A percentile compares a stretch with the other conserved stretches of the same genome.
These are phyloP conservation scores for Drosophila tripunctata DNA, from an alignment of 2,888 invertebrate genomes.

Conservation along the genomic window DNA sequence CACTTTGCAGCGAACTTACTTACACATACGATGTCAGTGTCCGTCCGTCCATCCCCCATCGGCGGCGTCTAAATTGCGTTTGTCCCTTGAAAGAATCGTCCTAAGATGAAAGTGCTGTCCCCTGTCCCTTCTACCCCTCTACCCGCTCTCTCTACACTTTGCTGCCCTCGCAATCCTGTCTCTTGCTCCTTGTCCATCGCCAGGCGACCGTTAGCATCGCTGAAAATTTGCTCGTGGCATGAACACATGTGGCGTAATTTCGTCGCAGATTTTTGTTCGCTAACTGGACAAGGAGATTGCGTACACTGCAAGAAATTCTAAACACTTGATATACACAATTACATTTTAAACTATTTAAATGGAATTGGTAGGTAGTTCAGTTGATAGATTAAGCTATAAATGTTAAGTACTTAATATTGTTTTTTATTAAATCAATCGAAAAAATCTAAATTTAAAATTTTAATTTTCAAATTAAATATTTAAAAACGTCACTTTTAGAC, in stretches of 20 bases:
- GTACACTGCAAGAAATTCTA: slow-evolving; percentile 51
- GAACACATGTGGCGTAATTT: slow-evolving; percentile 82
- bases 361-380: too few species aligned
- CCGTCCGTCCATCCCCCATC: slow-evolving; percentile 71
- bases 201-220: slow-evolving; percentile 72
- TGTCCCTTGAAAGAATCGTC: slow-evolving; percentile 79
- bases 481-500: too few species aligned
- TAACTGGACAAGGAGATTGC: slow-evolving; percentile 78
- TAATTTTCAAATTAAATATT: too few species aligned
- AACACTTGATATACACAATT: background rate
- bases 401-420: too few species aligned
- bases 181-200: slow-evolving; percentile 62
- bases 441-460: too few species aligned
- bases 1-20: slow-evolving; percentile 61
- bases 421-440: too few species aligned
- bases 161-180: background rate
- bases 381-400: too few species aligned
- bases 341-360: background rate
- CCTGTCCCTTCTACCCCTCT: slow-evolving; percentile 61
- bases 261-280: slow-evolving; percentile 80
- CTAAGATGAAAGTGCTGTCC: slow-evolving; percentile 79
- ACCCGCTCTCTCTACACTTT: background rate
- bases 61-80: slow-evolving; percentile 72
- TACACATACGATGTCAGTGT: slow-evolving; percentile 71
- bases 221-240: slow-evolving; percentile 80